Evolutionary conservation across 2,113 vertebrate genomes (phyloP), one percentile per base, ranked within the genome.

Genomic region (Malurus melanocephalus): DNA sequence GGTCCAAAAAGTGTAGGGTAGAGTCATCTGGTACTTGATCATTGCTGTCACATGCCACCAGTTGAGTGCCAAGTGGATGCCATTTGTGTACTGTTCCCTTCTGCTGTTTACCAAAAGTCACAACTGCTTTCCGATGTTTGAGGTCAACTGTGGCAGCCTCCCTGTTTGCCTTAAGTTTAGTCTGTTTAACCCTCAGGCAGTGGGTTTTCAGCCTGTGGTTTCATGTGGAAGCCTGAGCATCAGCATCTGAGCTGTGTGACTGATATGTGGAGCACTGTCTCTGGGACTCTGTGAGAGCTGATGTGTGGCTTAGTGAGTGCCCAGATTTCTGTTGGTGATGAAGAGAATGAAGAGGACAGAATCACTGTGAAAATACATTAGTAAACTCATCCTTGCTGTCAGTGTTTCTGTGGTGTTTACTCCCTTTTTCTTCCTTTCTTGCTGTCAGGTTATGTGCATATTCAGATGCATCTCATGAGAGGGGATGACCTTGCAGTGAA

Each of bases 401-500:
- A 30, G 30, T 82, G 32, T 85, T 88, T 95, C 64, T 55, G 21
- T 87, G 32, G 14, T 60, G 45, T 80, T 93, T 55, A 38, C 24
- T 75, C 56, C 21, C 53, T 61, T 76, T 28, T 30, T 90, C 72
- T 77, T 87, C 38, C 16, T 66, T 80, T 38, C 33, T 84, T 90
- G 7, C 51, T 84, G 3, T 66, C 68, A 99, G 98, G 98, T 62
- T 87, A 97, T 73, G 78, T 99, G 88, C 96, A 99, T 88, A 96
- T 99, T 96, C 99, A 99, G 88, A 96, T 98, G 95, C 97, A 96
- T 30, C 87, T 98, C 52, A 88, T 96, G 88, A 96, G 94, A 46
- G 98, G 98, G 95, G 95, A 96, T 88, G 98, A 98, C 82, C 86
- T 97, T 80, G 98, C 98, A 24, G 98, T 98, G 56, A 97, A 94